Conservation (phyloP, 2,888 invertebrate species). For the Tetragnatha montana region DNA sequence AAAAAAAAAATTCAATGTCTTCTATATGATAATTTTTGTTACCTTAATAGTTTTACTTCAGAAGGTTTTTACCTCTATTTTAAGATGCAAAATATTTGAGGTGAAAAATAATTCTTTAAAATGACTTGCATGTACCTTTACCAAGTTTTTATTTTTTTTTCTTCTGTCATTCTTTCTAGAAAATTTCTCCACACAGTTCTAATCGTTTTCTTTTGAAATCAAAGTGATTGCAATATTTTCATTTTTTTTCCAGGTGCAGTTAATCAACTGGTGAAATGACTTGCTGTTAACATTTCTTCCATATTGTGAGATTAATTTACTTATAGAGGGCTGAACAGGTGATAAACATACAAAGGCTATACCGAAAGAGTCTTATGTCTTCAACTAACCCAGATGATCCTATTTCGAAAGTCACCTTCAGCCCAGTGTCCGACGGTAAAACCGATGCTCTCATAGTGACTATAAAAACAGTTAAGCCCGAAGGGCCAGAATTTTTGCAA, state of each 20-base stretch:
- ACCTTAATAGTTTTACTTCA: too few relatives aligned
- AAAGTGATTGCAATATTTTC: neutral
- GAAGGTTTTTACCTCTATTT: too few relatives aligned
- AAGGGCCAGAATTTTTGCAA: neutral
- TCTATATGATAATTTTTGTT: too few relatives aligned
- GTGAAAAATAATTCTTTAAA: neutral
- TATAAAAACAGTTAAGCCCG: slow-evolving; percentile 27
- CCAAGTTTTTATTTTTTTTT: neutral
- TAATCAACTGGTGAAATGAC: neutral
- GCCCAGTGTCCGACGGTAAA: slow-evolving; percentile 37
- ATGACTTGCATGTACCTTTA: neutral
- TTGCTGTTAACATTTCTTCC: neutral
- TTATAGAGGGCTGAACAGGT: neutral
- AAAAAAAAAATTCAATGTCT: too few relatives aligned
- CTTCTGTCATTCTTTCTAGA: neutral
- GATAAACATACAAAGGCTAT: neutral
- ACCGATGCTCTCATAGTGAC: slow-evolving; percentile 45
- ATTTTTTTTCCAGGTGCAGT: neutral
- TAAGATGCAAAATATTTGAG: too few relatives aligned
- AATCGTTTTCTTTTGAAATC: too few relatives aligned
- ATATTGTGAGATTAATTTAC: neutral
- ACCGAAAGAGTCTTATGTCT: neutral
- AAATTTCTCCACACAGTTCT: neutral
- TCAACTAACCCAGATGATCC: neutral
- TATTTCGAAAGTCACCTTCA: slow-evolving; percentile 44